These are phyloP conservation scores for Kryptolebias marmoratus DNA, from an alignment of 2,113 vertebrate species.

Conservation along the genomic window DNA sequence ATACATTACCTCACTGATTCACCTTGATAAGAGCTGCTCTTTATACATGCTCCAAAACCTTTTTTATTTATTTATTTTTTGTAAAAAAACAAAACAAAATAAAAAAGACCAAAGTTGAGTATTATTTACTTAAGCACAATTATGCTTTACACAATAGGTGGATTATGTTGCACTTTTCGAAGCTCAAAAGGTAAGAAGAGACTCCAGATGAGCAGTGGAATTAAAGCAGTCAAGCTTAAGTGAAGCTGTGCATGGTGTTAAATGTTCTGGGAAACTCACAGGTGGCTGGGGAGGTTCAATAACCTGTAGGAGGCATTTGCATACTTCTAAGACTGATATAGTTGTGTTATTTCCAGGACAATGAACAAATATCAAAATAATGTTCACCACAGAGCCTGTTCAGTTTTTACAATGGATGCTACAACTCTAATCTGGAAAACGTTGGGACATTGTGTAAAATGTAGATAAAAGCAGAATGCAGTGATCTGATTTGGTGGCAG, in stretches of 20 bases:
- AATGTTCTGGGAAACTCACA: neutral
- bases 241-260: conserved; percentile 1
- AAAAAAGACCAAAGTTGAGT: conserved; percentile 5
- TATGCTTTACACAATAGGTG: conserved; percentile 27
- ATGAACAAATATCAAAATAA: neutral
- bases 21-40: conserved; percentile 6
- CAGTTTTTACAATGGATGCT: neutral
- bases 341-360: neutral
- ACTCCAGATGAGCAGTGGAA: conserved; percentile 3
- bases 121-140: conserved; percentile 51
- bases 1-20: conserved; percentile 7
- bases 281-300: neutral
- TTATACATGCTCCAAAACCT: neutral
- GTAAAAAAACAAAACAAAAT: neutral
- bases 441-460: no score
- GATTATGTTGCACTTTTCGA: conserved; percentile 40
- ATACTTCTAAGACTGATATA: neutral
- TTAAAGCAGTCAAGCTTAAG: conserved; percentile 14
- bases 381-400: neutral
- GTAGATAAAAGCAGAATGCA: no score
- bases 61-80: conserved; percentile 23
- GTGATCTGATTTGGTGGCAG: no score
- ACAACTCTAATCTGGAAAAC: no score
- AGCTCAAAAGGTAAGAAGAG: conserved; percentile 22
- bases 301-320: conserved; percentile 2